Base-by-base conservation (phyloP, 2,888 invertebrate species). In the Lordiphosa andalusiaca region DNA sequence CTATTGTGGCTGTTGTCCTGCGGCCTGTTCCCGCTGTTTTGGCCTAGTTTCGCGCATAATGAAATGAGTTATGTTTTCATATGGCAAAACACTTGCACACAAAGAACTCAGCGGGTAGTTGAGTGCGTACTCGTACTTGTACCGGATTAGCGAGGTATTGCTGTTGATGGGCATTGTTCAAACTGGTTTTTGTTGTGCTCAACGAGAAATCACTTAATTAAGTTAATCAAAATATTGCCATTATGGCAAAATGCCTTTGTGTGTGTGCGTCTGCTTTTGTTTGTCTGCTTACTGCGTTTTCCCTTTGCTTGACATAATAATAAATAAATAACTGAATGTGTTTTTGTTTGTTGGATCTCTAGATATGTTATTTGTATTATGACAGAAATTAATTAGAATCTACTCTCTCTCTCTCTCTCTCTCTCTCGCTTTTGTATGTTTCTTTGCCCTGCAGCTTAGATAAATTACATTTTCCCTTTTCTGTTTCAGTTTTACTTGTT, bases 201-300 rank as follows among this genome's bases (percentile, higher is more conserved):
- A 55, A 54, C 37, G 56, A 57, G 71, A 82, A 75, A 73, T 82
- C 72, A 76, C 83, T 81, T 81, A 84, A 81, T 81, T 81, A 81
- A 84, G 64, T 82, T 81, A 83, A 81, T 81, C 81, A 84, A 84
- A 84, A 83, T 83, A 76, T 78, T 71, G 76, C 76, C 44, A 82
- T 84, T 69, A 84, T 78, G 55, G 48, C 48, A 50, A 63, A 30
- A 41, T 53, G 39, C 25, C 37, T 25, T 13, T 41, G 53, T 48
- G 36, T 46, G 47, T 39, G 44, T 66, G 48, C 16, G 16, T 16
- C 16, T 55, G 16, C 44, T 33, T 44, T 44, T 44, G 44, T 30
- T 63, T 63, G 65, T 65, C 56, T 64, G 57, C 41, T 50, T 30
- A 48, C 38, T 53, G 61, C 81, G 65, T 67, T 46, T 42, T 40